Evolutionary conservation across 1,140 invertebrate species (phyloP).

Genomic region (Leptestheria dahalacensis): DNA sequence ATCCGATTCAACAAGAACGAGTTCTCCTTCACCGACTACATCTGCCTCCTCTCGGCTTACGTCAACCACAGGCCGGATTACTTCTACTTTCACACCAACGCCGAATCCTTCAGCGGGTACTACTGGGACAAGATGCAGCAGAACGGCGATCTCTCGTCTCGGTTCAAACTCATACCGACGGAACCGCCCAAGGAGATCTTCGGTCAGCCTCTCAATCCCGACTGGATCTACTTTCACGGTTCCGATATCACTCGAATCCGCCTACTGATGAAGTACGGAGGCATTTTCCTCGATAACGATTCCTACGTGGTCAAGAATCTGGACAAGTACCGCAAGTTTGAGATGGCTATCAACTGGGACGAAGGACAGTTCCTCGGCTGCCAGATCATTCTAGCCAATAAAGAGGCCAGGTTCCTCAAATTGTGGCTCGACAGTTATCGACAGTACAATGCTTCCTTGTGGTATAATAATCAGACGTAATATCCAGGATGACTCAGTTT

Average conservation of each 20-base stretch:
- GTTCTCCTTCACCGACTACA: conserved; percentile 17
- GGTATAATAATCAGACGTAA: too few relatives aligned
- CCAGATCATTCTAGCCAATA: conserved; percentile 24
- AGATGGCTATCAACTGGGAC: conserved; percentile 25
- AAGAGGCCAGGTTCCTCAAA: conserved; percentile 23
- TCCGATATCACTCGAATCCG: conserved; percentile 24
- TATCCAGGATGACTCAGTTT: too few relatives aligned
- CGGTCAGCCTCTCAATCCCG: conserved; percentile 18
- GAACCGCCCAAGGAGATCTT: conserved; percentile 22
- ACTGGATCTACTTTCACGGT: conserved; percentile 22
- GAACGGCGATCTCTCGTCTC: conserved; percentile 7
- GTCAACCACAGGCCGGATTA: conserved; percentile 22
- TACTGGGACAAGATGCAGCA: conserved; percentile 17
- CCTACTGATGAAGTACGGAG: conserved; percentile 24
- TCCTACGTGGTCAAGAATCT: conserved; percentile 24
- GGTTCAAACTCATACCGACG: conserved; percentile 14
- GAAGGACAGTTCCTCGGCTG: conserved; percentile 17
- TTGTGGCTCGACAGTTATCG: conserved; percentile 24
- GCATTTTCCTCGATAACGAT: conserved; percentile 27
- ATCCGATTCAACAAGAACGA: conserved; percentile 15
- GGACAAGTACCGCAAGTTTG: conserved; percentile 24
- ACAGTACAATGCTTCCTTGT: conserved; percentile 18
- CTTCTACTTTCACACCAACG: conserved; percentile 23
- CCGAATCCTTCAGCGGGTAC: conserved; percentile 15
- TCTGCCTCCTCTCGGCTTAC: conserved; percentile 21